Percentiles rank a stretch among this genome's conserved stretches.
phyloP scores from a whole-genome alignment of 30 jellyfish, hydroid and myxozoan genomes.

The Aurelia aurita region DNA sequence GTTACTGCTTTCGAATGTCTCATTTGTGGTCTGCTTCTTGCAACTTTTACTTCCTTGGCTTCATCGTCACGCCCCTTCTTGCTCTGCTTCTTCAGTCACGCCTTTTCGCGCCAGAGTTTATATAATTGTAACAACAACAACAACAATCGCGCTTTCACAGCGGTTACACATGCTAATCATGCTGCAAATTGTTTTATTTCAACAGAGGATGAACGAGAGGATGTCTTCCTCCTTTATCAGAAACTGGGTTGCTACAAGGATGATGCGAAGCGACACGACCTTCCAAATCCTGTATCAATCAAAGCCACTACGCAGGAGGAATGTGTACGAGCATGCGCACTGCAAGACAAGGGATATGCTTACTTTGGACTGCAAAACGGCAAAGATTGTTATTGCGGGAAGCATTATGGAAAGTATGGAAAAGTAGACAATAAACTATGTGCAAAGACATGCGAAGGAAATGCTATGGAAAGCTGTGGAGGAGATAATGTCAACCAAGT shows the following conservation, averaged over 20 bases:
- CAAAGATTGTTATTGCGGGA: constrained; percentile 86
- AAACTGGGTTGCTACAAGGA: constrained; percentile 93
- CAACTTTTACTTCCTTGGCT: too few relatives aligned
- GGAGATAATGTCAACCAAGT: constrained; percentile 82
- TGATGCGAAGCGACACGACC: constrained; percentile 66
- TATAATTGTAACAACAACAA: too few relatives aligned
- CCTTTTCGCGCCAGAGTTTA: too few relatives aligned
- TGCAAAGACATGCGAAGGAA: constrained; percentile 71
- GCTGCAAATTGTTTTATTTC: background rate
- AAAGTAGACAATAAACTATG: constrained; percentile 67
- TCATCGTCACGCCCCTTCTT: too few relatives aligned
- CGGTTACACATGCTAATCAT: too few relatives aligned
- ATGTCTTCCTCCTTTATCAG: constrained; percentile 79
- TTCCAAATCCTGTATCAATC: constrained; percentile 62
- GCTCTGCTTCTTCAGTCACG: too few relatives aligned
- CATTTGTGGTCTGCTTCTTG: too few relatives aligned
- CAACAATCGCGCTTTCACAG: background rate
- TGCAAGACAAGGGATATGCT: constrained; percentile 86
- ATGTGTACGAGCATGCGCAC: constrained; percentile 92
- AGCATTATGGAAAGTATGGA: constrained; percentile 86
- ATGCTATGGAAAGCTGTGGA: constrained; percentile 86
- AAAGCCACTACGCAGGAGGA: constrained; percentile 84
- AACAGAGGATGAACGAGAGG: constrained; percentile 83
- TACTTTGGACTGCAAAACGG: constrained; percentile 95
- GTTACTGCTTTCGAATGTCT: too few relatives aligned